Evolutionary conservation across 2,113 vertebrate genomes (phyloP).

Genomic region (Ictalurus punctatus): DNA sequence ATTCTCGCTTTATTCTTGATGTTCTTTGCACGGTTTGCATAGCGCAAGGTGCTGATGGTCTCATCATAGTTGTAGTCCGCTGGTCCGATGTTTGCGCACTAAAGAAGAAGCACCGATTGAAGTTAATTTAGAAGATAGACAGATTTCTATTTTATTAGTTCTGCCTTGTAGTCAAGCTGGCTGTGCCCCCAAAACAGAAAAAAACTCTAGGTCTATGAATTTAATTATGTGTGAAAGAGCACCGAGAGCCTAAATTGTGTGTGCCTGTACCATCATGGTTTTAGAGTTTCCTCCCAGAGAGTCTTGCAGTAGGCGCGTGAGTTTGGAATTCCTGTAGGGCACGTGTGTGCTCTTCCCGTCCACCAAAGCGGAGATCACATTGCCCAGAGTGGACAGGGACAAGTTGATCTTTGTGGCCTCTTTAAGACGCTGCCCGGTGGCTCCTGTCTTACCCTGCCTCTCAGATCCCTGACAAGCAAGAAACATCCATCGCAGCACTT

Average conservation of each 20-base stretch:
- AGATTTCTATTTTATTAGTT: neutral
- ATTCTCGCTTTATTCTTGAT: constrained; percentile 99
- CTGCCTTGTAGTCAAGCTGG: neutral
- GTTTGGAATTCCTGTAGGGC: constrained; percentile 96
- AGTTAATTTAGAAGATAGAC: neutral
- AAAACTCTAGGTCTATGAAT: neutral
- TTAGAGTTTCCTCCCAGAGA: constrained; percentile 98
- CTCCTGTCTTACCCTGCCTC: constrained; percentile 95
- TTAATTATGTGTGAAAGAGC: neutral
- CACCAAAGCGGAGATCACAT: constrained; percentile 97
- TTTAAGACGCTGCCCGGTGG: constrained; percentile 94
- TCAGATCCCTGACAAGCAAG: constrained; percentile 85
- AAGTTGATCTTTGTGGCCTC: constrained; percentile 99
- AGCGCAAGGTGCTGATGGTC: constrained; percentile 96
- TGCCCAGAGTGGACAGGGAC: constrained; percentile 94
- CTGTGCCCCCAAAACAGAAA: neutral
- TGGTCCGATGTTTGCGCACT: constrained; percentile 98
- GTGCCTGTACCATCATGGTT: constrained; percentile 91
- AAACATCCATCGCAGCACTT: neutral
- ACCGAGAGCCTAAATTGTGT: neutral
- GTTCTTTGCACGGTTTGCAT: constrained; percentile 98
- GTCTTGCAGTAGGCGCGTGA: constrained; percentile 94
- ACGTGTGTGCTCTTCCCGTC: constrained; percentile 98
- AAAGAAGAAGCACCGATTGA: constrained; percentile 12
- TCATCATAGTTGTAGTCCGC: constrained; percentile 99